Base-by-base conservation (phyloP, 92 coral and sea anemone genomes). In the Parazoanthus atlanticus region DNA sequence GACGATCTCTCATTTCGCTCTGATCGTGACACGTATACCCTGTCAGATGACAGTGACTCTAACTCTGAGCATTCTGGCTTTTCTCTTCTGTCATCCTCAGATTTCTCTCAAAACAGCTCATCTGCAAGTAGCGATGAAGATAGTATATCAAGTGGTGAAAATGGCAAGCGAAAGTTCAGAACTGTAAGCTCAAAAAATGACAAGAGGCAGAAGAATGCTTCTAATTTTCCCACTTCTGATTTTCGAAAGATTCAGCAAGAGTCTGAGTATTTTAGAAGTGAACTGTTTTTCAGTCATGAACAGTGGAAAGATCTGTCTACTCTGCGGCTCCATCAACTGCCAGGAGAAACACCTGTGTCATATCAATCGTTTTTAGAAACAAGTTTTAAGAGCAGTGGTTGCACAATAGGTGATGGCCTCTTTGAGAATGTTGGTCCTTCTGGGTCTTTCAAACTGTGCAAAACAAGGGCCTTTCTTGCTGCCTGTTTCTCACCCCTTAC, bases 381-480 rank as follows among this genome's bases (percentile, higher is more conserved):
- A 10, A 21, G 21, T 30, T 54, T 80, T 46, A 23, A 54, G 40
- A 80, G 43, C 47, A n/a, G 26, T 49, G 84, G 8, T 21, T 52
- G 38, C 70, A 12, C 84, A 49, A 33, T 80, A 13, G 70, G 11
- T 56, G 71, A 31, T 29, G 13, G 29, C 13, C 73, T n/a, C n/a
- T n/a, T n/a, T n/a, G n/a, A n/a, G n/a, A n/a, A n/a, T n/a, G n/a
- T n/a, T n/a, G n/a, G n/a, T n/a, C n/a, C n/a, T n/a, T n/a, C n/a
- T n/a, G n/a, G n/a, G 40, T 61, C 67, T 52, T 56, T 80, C 23
- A 54, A 80, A 33, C 34, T 56, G 26, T 25, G 67, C 26, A 54
- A 33, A 80, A 80, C 43, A 29, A 80, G 84, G 49, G 71, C 71
- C n/a, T 80, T 80, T 80, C 84, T 80, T 79, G 71, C 73, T 2